Evolutionary conservation across 2,797 vertebrate species (phyloP), one percentile per base, ranked within the genome.

Genomic region (Clamator glandarius): DNA sequence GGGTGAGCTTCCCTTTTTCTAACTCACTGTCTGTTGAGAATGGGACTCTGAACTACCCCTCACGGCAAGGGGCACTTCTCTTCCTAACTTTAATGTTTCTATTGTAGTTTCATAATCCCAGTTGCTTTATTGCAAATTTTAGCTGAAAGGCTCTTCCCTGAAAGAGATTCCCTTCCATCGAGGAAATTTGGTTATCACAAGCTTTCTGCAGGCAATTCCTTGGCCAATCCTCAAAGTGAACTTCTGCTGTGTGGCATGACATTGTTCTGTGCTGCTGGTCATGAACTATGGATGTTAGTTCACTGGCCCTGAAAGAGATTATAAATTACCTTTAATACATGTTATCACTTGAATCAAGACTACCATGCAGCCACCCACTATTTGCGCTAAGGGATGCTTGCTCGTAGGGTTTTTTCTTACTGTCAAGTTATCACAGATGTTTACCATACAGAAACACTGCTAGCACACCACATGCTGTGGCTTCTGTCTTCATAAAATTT

Each of bases 401-500:
- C 24, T 15, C 11, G 10, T 3, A n/a, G 52, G 20, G 17, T 0
- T 90, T 64, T 42, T 62, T 29, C 51, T 26, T 17, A 7, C 24
- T 31, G 24, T 15, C 16, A 39, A 61, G 39, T 29, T 9, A 13
- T 39, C 21, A 3, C 7, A 39, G 46, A 16, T 1, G 8, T 0
- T 17, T 5, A n/a, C 46, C 54, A 4, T 31, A 35, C 2, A 54
- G 67, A 52, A 61, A 16, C 31, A 16, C 12, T 0, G 0, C 52
- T 5, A 5, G 58, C 15, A 15, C 31, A 8, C 19, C 82, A 20
- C 42, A 18, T 3, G 0, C 5, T 0, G 3, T 3, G 26, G 5
- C 24, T 76, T 78, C 26, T 26, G 5, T 6, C 7, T 2, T 31
- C n/a, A 9, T 10, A 7, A 33, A 7, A 9, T n/a, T 15, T 39